Percentiles rank a stretch among this genome's conserved stretches.
phyloP scores from a whole-genome alignment of 2,888 invertebrate species.

The Chydorus sphaericus region DNA sequence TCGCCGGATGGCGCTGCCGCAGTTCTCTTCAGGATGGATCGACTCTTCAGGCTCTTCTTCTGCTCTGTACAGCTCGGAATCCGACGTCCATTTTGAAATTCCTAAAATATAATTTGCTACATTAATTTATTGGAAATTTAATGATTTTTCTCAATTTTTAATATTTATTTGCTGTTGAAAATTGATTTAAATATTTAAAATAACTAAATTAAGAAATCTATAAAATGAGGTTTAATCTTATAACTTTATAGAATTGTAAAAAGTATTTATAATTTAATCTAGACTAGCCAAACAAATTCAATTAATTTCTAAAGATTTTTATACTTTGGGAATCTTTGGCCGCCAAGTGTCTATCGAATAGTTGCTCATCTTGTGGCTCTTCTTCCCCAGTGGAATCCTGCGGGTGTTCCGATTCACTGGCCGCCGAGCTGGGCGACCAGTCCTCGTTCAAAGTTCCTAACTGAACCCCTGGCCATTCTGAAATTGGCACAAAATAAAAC shows the following conservation, averaged over 20 bases:
- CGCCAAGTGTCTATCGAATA: background rate
- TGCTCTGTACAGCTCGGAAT: conserved; percentile 13
- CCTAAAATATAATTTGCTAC: background rate
- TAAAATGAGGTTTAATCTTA: too few relatives aligned
- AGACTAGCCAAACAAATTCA: too few relatives aligned
- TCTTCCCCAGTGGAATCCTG: background rate
- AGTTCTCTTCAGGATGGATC: background rate
- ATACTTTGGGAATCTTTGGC: background rate
- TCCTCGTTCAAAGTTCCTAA: conserved; percentile 5
- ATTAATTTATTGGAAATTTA: too few relatives aligned
- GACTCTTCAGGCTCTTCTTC: conserved; percentile 1
- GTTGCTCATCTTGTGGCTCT: background rate
- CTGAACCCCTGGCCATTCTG: conserved; percentile 8
- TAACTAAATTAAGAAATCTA: too few relatives aligned
- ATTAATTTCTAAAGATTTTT: too few relatives aligned
- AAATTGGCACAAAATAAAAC: background rate
- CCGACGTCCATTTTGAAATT: conserved; percentile 8
- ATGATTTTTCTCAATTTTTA: too few relatives aligned
- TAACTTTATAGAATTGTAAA: too few relatives aligned
- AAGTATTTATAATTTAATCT: too few relatives aligned
- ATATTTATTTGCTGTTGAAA: too few relatives aligned
- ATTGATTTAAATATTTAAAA: too few relatives aligned
- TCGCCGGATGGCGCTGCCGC: too few relatives aligned
- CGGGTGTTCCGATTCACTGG: background rate
- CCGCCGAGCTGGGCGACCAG: conserved; percentile 11